Evolutionary conservation across 2,113 vertebrate species (phyloP).

Genomic region (Orthonyx spaldingii): DNA sequence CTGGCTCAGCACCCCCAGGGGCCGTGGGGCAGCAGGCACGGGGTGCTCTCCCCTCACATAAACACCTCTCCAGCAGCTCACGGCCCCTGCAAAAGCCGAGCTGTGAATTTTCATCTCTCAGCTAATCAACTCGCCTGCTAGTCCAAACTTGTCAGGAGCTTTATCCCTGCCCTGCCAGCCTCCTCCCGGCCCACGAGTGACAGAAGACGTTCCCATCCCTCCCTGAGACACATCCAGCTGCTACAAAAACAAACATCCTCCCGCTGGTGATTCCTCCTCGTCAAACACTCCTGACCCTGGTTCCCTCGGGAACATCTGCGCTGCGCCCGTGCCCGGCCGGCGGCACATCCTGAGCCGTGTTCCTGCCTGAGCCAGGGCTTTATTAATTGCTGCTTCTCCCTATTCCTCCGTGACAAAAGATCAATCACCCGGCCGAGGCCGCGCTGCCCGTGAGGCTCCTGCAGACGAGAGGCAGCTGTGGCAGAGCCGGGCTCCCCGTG

Average conservation of each 20-base stretch:
- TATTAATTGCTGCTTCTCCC: constrained; percentile 27
- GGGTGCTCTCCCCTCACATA: neutral
- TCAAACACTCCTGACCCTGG: constrained; percentile 44
- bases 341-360: neutral
- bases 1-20: neutral
- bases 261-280: constrained; percentile 11
- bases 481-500: neutral
- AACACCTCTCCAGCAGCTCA: constrained; percentile 46
- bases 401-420: neutral
- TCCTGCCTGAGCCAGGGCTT: neutral
- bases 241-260: constrained; percentile 66
- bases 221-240: constrained; percentile 39
- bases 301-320: neutral
- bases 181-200: constrained; percentile 52
- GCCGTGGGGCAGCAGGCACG: neutral
- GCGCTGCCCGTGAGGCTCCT: constrained; percentile 17
- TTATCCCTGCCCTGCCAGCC: constrained; percentile 62
- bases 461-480: constrained; percentile 53
- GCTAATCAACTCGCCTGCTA: constrained; percentile 71
- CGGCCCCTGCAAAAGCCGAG: constrained; percentile 22
- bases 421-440: neutral
- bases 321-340: neutral
- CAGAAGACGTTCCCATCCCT: constrained; percentile 64
- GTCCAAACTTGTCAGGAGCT: constrained; percentile 73
- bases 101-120: constrained; percentile 73